Evolutionary conservation across 1,140 invertebrate species (phyloP).

Genomic region (Drosophila persimilis): DNA sequence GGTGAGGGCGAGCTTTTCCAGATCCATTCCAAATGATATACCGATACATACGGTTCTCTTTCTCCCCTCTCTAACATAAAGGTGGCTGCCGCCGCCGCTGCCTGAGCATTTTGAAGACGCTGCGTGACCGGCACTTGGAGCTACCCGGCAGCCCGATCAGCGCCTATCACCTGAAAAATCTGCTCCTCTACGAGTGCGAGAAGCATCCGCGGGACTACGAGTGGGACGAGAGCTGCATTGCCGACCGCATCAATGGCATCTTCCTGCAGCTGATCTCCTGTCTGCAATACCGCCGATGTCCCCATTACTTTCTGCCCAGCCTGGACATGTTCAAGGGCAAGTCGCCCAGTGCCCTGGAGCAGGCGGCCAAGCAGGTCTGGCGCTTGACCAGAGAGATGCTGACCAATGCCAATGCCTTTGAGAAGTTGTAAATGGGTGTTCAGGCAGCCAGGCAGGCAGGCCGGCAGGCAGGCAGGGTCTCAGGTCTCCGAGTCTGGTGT

Average conservation of each 20-base stretch:
- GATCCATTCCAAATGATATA: too few relatives aligned
- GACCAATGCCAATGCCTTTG: slow-evolving; percentile 94
- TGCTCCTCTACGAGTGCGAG: slow-evolving; percentile 96
- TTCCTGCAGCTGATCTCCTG: slow-evolving; percentile 97
- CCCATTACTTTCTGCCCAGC: slow-evolving; percentile 95
- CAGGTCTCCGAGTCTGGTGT: too few relatives aligned
- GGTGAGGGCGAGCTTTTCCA: slow-evolving; percentile 83
- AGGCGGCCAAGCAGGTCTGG: slow-evolving; percentile 96
- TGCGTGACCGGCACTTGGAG: slow-evolving; percentile 94
- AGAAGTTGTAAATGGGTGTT: slow-evolving; percentile 89
- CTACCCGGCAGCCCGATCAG: slow-evolving; percentile 93
- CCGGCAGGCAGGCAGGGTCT: too few relatives aligned
- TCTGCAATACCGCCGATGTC: slow-evolving; percentile 95
- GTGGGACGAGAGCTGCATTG: slow-evolving; percentile 95
- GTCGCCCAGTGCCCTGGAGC: slow-evolving; percentile 92
- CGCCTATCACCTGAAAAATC: slow-evolving; percentile 94
- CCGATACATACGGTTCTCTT: too few relatives aligned
- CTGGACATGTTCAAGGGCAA: slow-evolving; percentile 95
- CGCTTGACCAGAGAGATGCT: slow-evolving; percentile 94
- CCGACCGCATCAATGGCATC: slow-evolving; percentile 96
- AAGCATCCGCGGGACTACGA: slow-evolving; percentile 96
- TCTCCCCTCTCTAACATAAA: slow-evolving; percentile 37
- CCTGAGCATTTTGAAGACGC: slow-evolving; percentile 93
- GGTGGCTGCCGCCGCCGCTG: slow-evolving; percentile 90
- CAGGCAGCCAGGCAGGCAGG: neutral